Conservation (phyloP, 2,113 vertebrate genomes). For the Pedionomus torquatus region DNA sequence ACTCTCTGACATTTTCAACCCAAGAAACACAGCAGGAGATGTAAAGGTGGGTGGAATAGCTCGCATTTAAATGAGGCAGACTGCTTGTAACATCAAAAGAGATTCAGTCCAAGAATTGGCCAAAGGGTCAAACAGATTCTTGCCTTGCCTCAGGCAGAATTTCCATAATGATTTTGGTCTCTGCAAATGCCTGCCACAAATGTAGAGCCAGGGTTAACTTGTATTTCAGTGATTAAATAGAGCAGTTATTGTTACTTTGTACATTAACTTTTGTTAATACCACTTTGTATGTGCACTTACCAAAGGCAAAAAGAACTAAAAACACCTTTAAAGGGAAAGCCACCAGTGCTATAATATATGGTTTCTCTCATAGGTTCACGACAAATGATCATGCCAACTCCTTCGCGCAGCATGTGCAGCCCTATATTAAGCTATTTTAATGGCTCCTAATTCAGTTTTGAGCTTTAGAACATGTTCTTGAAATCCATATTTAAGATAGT, state of each 20-base stretch:
- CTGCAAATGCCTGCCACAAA: neutral
- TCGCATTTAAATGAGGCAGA: neutral
- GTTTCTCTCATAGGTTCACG: neutral
- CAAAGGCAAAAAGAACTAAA: neutral
- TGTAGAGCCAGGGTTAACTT: neutral
- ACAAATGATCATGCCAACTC: neutral
- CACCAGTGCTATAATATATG: neutral
- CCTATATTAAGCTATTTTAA: neutral
- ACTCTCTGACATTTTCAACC: neutral
- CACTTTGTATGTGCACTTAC: neutral
- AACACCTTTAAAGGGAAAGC: neutral
- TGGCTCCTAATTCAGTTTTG: neutral
- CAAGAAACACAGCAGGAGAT: neutral
- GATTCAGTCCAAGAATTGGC: neutral
- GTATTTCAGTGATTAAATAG: neutral
- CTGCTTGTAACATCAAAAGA: neutral
- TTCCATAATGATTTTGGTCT: neutral
- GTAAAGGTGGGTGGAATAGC: neutral
- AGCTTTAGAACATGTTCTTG: neutral
- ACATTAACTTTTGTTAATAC: neutral
- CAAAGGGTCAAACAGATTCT: neutral
- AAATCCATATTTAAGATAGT: neutral
- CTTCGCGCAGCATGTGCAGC: neutral
- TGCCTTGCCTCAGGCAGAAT: neutral
- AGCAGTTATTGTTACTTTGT: neutral